A percentile compares a stretch with the other conserved stretches of the same genome.
Evolutionary conservation across 2,888 invertebrate species (phyloP).

Genomic region (Trachelus stipa): DNA sequence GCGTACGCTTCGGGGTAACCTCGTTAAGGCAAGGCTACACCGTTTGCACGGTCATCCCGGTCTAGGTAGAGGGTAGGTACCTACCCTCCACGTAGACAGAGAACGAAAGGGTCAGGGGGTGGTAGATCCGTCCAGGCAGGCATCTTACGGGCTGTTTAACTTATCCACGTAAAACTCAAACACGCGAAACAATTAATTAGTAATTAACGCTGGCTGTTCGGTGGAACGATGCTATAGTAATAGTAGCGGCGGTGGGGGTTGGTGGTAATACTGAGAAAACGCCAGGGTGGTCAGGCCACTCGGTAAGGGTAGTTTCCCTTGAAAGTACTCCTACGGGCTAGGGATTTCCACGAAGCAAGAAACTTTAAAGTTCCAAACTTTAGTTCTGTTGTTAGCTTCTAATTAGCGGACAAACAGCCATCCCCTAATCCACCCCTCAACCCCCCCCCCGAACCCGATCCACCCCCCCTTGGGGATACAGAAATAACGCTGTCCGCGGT

Average conservation of each 20-base stretch:
- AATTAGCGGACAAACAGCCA: constrained; percentile 65
- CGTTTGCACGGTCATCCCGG: constrained; percentile 31
- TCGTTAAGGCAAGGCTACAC: constrained; percentile 39
- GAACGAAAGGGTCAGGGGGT: constrained; percentile 2
- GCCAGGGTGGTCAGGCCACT: no score
- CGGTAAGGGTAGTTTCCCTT: no score
- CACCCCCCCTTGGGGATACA: constrained; percentile 45
- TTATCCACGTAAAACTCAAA: constrained; percentile 63
- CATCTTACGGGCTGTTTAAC: constrained; percentile 56
- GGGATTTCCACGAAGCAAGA: constrained; percentile 52
- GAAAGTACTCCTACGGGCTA: neutral
- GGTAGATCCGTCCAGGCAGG: constrained; percentile 14
- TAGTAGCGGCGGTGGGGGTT: neutral
- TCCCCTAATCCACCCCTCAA: no score
- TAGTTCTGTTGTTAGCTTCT: constrained; percentile 63
- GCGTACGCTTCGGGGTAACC: constrained; percentile 42
- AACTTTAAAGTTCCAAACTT: constrained; percentile 64
- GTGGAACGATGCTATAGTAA: neutral
- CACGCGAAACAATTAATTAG: constrained; percentile 65
- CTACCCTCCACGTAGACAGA: neutral
- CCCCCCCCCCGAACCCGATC: neutral
- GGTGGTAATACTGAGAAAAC: no score
- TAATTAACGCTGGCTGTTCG: constrained; percentile 57
- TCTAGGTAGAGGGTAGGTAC: constrained; percentile 15
- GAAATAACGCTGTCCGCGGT: constrained; percentile 38